Percentiles rank a stretch among this genome's conserved stretches.
Conservation (phyloP, 2,888 invertebrate genomes). For the Apamea anceps region DNA sequence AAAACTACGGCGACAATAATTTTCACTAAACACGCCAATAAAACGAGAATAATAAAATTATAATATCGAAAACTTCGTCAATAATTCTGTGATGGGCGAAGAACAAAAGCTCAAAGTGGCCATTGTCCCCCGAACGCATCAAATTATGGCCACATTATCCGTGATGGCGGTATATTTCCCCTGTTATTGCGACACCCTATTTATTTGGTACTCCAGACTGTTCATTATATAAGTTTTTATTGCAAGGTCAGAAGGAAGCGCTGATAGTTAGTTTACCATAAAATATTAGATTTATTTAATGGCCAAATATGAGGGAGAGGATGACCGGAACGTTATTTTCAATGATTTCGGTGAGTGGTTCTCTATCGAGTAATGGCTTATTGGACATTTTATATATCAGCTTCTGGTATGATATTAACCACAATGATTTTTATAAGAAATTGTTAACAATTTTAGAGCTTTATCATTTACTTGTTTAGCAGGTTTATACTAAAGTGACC, state of each 20-base stretch:
- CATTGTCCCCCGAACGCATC: constrained; percentile 71
- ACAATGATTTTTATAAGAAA: not conserved
- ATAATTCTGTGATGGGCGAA: constrained; percentile 75
- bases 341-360: constrained; percentile 61
- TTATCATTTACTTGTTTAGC: not conserved
- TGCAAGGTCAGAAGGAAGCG: constrained; percentile 57
- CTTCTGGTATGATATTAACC: not conserved
- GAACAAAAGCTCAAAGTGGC: constrained; percentile 68
- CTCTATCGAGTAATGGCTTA: constrained; percentile 43
- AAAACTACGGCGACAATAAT: constrained; percentile 74
- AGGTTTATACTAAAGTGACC: not conserved
- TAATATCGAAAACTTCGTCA: constrained; percentile 77
- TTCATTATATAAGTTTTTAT: constrained; percentile 67
- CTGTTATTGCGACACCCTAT: constrained; percentile 65
- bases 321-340: constrained; percentile 61
- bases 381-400: constrained; percentile 22
- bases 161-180: constrained; percentile 62
- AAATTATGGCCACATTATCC: constrained; percentile 75
- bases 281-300: constrained; percentile 67
- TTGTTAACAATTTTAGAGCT: not conserved
- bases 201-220: constrained; percentile 57
- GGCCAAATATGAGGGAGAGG: constrained; percentile 52
- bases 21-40: constrained; percentile 76
- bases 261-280: constrained; percentile 64
- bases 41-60: constrained; percentile 74